These are phyloP conservation scores for Trichechus manatus DNA, from an alignment of 2,113 vertebrate genomes.

Conservation along the genomic window DNA sequence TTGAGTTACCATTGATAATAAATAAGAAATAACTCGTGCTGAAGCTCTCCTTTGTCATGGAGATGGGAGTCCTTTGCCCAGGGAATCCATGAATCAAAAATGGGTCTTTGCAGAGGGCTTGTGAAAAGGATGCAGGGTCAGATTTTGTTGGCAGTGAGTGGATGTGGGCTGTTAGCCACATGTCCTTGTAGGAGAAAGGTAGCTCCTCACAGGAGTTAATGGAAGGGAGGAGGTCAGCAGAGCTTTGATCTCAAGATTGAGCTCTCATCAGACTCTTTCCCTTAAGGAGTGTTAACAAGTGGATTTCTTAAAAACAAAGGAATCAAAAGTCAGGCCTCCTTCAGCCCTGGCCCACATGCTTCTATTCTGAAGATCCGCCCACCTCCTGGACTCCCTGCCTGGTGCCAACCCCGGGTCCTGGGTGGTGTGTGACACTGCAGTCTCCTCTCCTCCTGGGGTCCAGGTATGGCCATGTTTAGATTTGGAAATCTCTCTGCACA, in stretches of 20 bases:
- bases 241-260: neutral
- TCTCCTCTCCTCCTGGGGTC: neutral
- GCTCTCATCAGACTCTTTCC: neutral
- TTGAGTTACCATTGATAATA: neutral
- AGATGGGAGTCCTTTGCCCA: neutral
- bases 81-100: neutral
- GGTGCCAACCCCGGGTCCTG: neutral
- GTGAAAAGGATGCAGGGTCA: neutral
- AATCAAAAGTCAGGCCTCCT: neutral
- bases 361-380: neutral
- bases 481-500: neutral
- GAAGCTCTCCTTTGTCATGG: neutral
- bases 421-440: neutral
- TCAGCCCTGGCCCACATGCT: neutral
- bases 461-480: no score
- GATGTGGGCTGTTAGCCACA: neutral
- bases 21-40: neutral
- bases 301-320: slow-evolving; percentile 7
- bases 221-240: neutral
- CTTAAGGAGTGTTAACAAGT: neutral
- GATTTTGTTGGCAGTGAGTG: neutral
- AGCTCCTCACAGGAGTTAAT: neutral
- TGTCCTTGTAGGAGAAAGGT: neutral
- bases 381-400: neutral
- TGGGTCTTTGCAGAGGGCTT: neutral